phyloP scores from a whole-genome alignment of 2,888 invertebrate genomes.

The Conomelus anceps region DNA sequence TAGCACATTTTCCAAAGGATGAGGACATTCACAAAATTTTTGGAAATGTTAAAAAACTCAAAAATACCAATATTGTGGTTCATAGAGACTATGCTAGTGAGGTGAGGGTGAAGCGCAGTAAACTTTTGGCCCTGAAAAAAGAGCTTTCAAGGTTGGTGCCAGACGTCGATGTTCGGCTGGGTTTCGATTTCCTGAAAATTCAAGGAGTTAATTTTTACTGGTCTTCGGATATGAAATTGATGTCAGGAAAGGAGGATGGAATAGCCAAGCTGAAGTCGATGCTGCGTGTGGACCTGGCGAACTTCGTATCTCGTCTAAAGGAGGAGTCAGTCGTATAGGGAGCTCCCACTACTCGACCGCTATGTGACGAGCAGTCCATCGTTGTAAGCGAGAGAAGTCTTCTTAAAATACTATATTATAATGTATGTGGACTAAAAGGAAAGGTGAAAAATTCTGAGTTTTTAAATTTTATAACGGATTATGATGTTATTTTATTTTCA shows the following conservation, averaged over 20 bases:
- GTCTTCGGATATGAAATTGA: background rate
- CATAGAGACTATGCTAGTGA: background rate
- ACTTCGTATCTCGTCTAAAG: background rate
- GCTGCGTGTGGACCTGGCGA: background rate
- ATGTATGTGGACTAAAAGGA: background rate
- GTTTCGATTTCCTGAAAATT: background rate
- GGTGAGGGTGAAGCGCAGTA: background rate
- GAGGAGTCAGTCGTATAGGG: background rate
- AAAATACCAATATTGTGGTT: background rate
- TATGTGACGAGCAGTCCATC: too few relatives aligned
- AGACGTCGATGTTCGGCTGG: background rate
- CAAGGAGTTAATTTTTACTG: background rate
- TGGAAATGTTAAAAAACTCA: background rate
- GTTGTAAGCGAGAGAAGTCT: background rate
- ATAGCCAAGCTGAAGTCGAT: background rate
- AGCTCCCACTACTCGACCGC: background rate
- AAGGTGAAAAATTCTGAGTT: background rate
- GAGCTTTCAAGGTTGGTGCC: background rate
- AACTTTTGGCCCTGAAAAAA: background rate
- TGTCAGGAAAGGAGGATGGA: background rate
- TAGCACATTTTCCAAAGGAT: background rate
- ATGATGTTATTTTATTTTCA: background rate
- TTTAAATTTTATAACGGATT: background rate
- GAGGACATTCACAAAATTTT: background rate
- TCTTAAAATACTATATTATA: background rate